Percentiles rank a stretch among this genome's conserved stretches.
These are phyloP conservation scores for Homarus gammarus DNA, from an alignment of 2,888 invertebrate species.

Conservation along the genomic window DNA sequence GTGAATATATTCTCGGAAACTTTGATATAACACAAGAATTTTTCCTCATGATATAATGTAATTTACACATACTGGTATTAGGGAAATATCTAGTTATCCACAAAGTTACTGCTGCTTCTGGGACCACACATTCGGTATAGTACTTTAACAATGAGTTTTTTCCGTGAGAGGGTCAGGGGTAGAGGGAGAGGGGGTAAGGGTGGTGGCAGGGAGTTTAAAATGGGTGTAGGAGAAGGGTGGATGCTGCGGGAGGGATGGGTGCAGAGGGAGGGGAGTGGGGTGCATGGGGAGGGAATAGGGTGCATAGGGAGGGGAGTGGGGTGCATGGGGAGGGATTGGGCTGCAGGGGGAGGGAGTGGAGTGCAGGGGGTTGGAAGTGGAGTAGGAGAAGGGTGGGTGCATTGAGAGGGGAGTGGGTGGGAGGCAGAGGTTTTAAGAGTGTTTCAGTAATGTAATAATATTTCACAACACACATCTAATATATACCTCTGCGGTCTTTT, in stretches of 20 bases:
- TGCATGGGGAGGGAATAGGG: neutral
- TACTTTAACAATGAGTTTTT: too few species aligned
- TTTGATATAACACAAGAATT: too few species aligned
- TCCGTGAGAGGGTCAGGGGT: neutral
- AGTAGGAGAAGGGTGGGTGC: constrained; percentile 23
- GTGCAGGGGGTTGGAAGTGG: constrained; percentile 13
- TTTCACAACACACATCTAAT: too few species aligned
- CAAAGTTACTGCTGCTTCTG: too few species aligned
- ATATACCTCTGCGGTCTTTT: too few species aligned
- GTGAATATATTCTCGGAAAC: too few species aligned
- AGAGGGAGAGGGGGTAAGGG: neutral
- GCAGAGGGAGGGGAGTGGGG: neutral
- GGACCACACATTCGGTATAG: too few species aligned
- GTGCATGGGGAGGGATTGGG: constrained; percentile 15
- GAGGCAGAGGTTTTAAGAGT: too few species aligned
- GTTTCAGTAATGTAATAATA: too few species aligned
- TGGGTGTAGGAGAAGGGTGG: neutral
- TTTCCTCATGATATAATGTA: too few species aligned
- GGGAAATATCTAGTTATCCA: too few species aligned
- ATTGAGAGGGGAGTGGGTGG: constrained; percentile 27
- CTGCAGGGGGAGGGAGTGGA: constrained; percentile 33
- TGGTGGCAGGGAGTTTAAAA: neutral
- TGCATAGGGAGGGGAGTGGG: neutral
- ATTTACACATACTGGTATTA: too few species aligned
- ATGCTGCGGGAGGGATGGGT: neutral